Evolutionary conservation across 2,113 vertebrate species (phyloP), one percentile per base, ranked within the genome.

Genomic region (Daphoenositta chrysoptera): DNA sequence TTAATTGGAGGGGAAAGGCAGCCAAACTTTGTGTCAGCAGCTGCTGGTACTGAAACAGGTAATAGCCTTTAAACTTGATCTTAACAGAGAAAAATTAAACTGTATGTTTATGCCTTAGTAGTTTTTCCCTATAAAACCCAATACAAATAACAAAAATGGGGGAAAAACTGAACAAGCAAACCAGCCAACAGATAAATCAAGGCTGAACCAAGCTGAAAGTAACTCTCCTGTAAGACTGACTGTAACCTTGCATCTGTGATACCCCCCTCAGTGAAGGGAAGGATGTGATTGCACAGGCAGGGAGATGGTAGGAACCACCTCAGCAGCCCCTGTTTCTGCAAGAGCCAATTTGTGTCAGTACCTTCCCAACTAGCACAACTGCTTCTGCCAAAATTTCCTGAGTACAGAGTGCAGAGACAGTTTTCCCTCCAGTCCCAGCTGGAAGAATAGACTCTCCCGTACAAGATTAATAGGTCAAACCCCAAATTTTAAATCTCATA

Each of bases 311-410:
- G 54, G 84, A 93, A 40, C 35, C 45, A 11, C 44, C 53, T 63
- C 44, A 63, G 45, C 56, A 77, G 21, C 42, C 27, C 5, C 9
- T 1, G 0, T 48, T 27, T 45, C 35, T 79, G 23, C 42, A 45
- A 17, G 15, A 47, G n/a, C 15, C 2, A 4, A 10, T n/a, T 44
- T 23, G 4, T n/a, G 26, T 72, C 28, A 65, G 48, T 40, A 24
- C 48, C 63, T 54, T 57, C 91, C 35, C 45, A 58, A 26, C 7
- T 35, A 66, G 73, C 44, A 70, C n/a, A 47, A 45, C 30, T 48
- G 35, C 89, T 95, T 92, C 94, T 96, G 65, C 63, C 44, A 80
- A 26, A 35, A 13, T 50, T 83, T 89, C 27, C 81, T 5, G 3
- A 45, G 57, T 71, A 51, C 27, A 27, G 4, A 50, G 68, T 72